Evolutionary conservation across 2,888 invertebrate genomes (phyloP).

Genomic region (Linnaemya vulpina): DNA sequence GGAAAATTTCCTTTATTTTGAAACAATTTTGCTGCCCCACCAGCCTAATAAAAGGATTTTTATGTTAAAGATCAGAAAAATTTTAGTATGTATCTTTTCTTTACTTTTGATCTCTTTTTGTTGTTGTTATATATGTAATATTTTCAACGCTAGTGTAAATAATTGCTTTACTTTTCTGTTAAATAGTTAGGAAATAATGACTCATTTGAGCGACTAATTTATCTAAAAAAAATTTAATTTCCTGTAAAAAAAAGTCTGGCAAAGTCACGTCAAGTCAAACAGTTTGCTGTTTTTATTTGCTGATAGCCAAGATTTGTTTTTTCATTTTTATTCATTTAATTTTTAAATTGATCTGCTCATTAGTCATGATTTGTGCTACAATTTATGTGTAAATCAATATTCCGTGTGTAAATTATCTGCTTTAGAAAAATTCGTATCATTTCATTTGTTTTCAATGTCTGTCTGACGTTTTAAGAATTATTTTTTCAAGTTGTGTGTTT

Average conservation of each 20-base stretch:
- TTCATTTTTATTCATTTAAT: constrained; percentile 13
- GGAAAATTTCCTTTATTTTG: background rate
- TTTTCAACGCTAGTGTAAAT: background rate
- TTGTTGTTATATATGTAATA: background rate
- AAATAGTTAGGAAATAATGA: constrained; percentile 17
- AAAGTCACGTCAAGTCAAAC: constrained; percentile 48
- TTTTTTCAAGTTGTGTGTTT: constrained; percentile 11
- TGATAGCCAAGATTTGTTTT: background rate
- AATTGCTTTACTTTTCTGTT: background rate
- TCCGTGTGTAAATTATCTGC: constrained; percentile 16
- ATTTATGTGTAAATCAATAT: constrained; percentile 1
- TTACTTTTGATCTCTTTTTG: constrained; percentile 1
- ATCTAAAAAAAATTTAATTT: constrained; percentile 32
- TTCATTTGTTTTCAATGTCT: background rate
- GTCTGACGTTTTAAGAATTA: background rate
- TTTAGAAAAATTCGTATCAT: constrained; percentile 11
- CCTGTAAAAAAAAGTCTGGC: constrained; percentile 20
- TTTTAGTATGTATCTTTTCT: background rate
- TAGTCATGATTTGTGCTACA: background rate
- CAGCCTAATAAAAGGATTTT: constrained; percentile 21
- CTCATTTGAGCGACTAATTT: constrained; percentile 28
- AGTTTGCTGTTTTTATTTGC: background rate
- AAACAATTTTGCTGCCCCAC: background rate
- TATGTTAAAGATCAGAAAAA: background rate
- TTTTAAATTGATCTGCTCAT: constrained; percentile 16